Conservation (phyloP, 2,113 vertebrate genomes). For the Microcebus griseorufus region DNA sequence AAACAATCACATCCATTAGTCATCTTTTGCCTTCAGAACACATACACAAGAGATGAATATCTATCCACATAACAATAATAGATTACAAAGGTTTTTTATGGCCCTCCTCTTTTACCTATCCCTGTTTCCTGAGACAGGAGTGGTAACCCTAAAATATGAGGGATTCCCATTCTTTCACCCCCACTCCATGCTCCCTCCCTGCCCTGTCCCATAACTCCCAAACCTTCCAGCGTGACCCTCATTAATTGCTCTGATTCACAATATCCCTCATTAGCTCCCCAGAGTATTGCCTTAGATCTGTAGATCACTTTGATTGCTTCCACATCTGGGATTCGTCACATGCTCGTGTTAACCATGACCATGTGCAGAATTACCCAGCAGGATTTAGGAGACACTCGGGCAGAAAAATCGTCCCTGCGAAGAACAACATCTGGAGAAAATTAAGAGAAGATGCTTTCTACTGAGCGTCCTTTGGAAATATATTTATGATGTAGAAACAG, state of each 20-base stretch:
- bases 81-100: background rate
- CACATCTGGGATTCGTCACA: constrained; percentile 87
- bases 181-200: background rate
- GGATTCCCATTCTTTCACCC: background rate
- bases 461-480: constrained; percentile 61
- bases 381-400: constrained; percentile 80
- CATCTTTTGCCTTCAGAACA: background rate
- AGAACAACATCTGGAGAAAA: constrained; percentile 84
- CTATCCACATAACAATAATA: background rate
- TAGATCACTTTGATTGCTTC: constrained; percentile 81
- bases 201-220: background rate
- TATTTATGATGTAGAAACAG: constrained; percentile 72
- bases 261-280: constrained; percentile 82
- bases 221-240: constrained; percentile 61
- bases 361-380: constrained; percentile 84
- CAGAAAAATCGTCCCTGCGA: constrained; percentile 84
- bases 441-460: constrained; percentile 81
- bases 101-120: background rate
- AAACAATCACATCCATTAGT: background rate
- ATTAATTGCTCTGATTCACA: constrained; percentile 76
- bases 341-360: constrained; percentile 80
- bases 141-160: background rate
- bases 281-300: constrained; percentile 81
- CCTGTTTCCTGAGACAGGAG: background rate
- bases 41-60: background rate